Evolutionary conservation across 2,888 invertebrate genomes (phyloP).

Genomic region (Lucinisca nassula): DNA sequence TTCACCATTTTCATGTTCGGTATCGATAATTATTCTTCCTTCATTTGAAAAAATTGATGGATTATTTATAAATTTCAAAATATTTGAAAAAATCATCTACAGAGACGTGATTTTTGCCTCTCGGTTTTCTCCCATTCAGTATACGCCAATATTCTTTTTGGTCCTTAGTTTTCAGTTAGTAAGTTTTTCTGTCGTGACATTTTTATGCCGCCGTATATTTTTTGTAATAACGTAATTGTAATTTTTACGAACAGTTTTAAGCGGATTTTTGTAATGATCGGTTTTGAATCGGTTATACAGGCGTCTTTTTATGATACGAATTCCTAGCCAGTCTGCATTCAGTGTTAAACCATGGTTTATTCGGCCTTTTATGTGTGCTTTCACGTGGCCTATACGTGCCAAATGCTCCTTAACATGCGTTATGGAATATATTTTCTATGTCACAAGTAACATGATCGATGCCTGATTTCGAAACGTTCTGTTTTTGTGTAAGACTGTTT

Average conservation of each 20-base stretch:
- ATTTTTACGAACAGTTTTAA: neutral
- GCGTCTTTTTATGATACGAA: neutral
- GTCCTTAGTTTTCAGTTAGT: neutral
- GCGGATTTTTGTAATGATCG: neutral
- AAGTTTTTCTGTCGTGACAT: neutral
- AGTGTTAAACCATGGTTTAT: constrained; percentile 18
- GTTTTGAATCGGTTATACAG: neutral
- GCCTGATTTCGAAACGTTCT: neutral
- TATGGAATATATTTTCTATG: neutral
- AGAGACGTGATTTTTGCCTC: neutral
- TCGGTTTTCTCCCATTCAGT: neutral
- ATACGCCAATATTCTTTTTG: neutral
- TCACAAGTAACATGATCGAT: neutral
- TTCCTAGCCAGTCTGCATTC: neutral
- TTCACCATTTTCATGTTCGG: neutral
- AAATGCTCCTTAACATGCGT: neutral
- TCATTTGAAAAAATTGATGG: neutral
- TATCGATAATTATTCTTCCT: neutral
- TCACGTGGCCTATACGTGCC: neutral
- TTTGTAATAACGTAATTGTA: neutral
- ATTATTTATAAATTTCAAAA: neutral
- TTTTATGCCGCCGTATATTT: neutral
- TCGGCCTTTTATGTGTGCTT: neutral
- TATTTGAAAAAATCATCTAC: neutral
- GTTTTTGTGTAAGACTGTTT: neutral